Conservation (phyloP, 1,140 invertebrate genomes). For the Archivesica marissinica region DNA sequence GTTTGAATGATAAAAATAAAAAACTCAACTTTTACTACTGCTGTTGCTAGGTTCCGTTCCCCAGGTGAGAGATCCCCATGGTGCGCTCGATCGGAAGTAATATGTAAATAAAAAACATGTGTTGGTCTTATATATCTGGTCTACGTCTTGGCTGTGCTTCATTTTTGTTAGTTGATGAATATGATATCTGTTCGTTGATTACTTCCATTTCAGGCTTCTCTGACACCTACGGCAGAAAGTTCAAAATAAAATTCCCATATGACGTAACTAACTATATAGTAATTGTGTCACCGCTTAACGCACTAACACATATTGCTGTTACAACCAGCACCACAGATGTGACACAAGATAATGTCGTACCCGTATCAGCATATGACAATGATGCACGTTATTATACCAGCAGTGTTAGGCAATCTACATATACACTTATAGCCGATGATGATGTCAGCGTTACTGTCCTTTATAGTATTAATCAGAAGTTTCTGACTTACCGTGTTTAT, state of each 20-base stretch:
- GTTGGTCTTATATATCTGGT: too few species aligned
- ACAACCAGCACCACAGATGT: too few species aligned
- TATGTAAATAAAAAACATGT: too few species aligned
- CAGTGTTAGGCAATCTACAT: background rate
- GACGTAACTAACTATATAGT: background rate
- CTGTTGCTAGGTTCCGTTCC: too few species aligned
- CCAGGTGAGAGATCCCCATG: too few species aligned
- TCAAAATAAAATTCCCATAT: background rate
- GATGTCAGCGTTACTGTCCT: conserved; percentile 24
- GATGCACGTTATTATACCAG: background rate
- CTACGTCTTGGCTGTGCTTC: too few species aligned
- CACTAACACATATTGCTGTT: conserved; percentile 5
- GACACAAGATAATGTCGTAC: background rate
- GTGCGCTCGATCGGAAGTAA: too few species aligned
- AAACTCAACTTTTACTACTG: too few species aligned
- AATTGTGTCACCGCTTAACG: background rate
- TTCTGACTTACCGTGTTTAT: background rate
- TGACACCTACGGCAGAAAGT: conserved; percentile 42
- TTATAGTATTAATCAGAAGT: background rate
- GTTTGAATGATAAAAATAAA: too few species aligned
- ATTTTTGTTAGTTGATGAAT: too few species aligned
- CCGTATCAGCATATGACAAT: background rate
- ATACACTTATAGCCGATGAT: conserved; percentile 21
- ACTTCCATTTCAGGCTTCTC: conserved; percentile 17
- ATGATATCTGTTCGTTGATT: too few species aligned